Conservation (phyloP, 2,797 vertebrate species). For the Xenentodon cancila region DNA sequence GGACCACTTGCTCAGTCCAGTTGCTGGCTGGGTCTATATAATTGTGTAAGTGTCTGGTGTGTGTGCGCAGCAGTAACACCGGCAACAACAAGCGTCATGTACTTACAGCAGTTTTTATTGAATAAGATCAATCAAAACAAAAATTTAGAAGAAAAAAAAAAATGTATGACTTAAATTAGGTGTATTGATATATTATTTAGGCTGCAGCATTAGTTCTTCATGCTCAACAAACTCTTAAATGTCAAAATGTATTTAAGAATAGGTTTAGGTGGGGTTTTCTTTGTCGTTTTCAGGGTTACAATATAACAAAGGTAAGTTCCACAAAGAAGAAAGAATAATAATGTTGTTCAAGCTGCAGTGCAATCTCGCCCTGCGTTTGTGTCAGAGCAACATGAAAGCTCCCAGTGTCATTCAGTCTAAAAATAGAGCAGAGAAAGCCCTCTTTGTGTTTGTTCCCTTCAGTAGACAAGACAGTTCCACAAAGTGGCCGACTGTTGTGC, state of each 20-base stretch:
- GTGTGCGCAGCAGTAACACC: constrained; percentile 10
- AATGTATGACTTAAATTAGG: too few relatives aligned
- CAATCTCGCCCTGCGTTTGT: constrained; percentile 38
- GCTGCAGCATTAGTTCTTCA: too few relatives aligned
- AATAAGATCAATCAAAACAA: constrained; percentile 1
- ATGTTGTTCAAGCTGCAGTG: constrained; percentile 45
- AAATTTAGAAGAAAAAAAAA: too few relatives aligned
- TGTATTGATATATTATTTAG: too few relatives aligned
- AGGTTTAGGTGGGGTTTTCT: too few relatives aligned
- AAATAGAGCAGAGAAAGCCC: constrained; percentile 63
- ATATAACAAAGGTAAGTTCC: too few relatives aligned
- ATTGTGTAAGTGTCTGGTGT: constrained; percentile 9
- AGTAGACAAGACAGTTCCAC: constrained; percentile 45
- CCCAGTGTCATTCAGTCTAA: constrained; percentile 51
- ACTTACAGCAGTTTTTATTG: constrained; percentile 13
- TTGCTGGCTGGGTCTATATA: constrained; percentile 34
- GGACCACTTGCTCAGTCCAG: constrained; percentile 16
- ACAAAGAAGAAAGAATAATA: constrained; percentile 11
- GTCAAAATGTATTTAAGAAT: too few relatives aligned
- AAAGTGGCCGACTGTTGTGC: constrained; percentile 44
- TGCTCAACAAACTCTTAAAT: too few relatives aligned
- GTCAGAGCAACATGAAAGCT: constrained; percentile 60
- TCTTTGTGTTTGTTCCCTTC: constrained; percentile 58
- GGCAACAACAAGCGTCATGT: constrained; percentile 5
- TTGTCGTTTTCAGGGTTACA: too few relatives aligned